A percentile compares a stretch with the other conserved stretches of the same genome.
phyloP scores from a whole-genome alignment of 2,888 invertebrate species.

The Elysia crispata region DNA sequence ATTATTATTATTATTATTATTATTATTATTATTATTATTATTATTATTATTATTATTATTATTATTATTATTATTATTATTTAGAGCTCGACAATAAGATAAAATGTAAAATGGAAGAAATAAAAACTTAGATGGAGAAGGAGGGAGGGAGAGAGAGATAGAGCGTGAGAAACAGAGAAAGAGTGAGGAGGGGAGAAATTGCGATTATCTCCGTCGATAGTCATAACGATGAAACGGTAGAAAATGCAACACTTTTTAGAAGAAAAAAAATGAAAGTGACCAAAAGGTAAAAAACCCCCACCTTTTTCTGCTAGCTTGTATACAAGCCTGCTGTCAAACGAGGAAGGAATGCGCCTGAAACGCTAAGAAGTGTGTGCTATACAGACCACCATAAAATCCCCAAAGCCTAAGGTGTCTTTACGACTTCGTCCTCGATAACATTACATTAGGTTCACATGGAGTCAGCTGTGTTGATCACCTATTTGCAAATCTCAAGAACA shows the following conservation, averaged over 20 bases:
- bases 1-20: not conserved
- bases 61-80: not conserved
- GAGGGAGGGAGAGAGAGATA: slow-evolving; percentile 17
- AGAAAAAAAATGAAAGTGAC: too few relatives aligned
- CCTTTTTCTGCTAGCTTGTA: too few relatives aligned
- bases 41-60: not conserved
- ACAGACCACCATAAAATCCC: not conserved
- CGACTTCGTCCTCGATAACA: too few relatives aligned
- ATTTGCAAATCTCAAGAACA: too few relatives aligned
- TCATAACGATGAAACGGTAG: too few relatives aligned
- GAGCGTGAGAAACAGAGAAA: not conserved
- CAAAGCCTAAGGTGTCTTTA: not conserved
- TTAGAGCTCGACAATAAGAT: too few relatives aligned
- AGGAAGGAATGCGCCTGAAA: not conserved
- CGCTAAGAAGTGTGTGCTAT: not conserved
- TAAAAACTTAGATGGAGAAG: not conserved
- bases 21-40: slow-evolving; percentile 10
- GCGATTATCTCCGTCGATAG: not conserved
- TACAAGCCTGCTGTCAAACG: too few relatives aligned
- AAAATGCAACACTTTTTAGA: too few relatives aligned
- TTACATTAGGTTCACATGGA: too few relatives aligned
- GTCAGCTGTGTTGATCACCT: too few relatives aligned
- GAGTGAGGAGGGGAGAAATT: not conserved
- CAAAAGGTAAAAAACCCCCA: too few relatives aligned
- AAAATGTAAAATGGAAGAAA: not conserved